Evolutionary conservation across 2,113 vertebrate species (phyloP), one percentile per base, ranked within the genome.

Genomic region (Ornithorhynchus anatinus): DNA sequence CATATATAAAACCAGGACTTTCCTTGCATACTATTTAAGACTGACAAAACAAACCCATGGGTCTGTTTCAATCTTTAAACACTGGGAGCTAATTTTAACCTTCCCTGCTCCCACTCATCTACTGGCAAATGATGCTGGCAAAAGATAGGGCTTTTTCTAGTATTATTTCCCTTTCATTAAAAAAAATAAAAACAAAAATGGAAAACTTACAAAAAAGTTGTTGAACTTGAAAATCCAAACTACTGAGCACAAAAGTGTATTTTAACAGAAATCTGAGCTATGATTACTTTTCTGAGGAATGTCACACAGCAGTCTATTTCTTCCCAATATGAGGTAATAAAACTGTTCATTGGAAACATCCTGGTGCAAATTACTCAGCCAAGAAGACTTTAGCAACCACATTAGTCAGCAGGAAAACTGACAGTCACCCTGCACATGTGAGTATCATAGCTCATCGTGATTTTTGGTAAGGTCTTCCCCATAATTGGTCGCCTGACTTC

Each of bases 401-500:
- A 59, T 62, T 37, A 4, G 79, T 58, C 32, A 32, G 15, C 12
- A 57, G 42, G 48, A 19, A 69, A 70, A 48, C 38, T 17, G 6
- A 4, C 6, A 52, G 56, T 32, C 51, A 54, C 36, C 27, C 67
- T 70, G 66, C n/a, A 31, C 38, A 4, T 11, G 20, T 10, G 3
- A 53, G 78, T 88, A 87, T 99, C 94, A 99, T 77, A 99, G 94
- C 62, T 99, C 98, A 38, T 98, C 97, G 0, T 98, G 98, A 79
- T 95, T 96, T 87, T 92, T 96, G 22, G 96, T 99, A 78, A 99
- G 96, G 69, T 99, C 98, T 75, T 99, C 97, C 56, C 97, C 97
- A 0, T 99, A 99, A 90, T 99, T 99, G 71, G 97, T 99, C 74
- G 98, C 97, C 81, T 99, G 97, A 85, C 98, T 99, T 87, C 98